Percentiles rank a stretch among this genome's conserved stretches.
These are phyloP conservation scores for Galagoides demidoff DNA, from an alignment of 2,797 vertebrate species.

Conservation along the genomic window DNA sequence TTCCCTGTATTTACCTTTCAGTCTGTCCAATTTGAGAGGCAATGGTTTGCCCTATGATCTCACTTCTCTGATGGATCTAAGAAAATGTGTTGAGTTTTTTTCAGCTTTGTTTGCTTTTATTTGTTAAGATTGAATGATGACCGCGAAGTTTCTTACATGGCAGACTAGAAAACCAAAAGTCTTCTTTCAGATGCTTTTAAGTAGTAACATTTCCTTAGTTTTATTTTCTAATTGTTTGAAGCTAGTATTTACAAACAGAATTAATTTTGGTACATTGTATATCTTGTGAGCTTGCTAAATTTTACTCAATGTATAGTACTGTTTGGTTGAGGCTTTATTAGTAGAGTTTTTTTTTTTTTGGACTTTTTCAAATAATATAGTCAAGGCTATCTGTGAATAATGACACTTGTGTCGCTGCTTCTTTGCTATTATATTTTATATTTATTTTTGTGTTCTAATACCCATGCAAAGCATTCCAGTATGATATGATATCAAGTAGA, in stretches of 20 bases:
- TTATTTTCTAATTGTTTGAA: neutral
- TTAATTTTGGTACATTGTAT: neutral
- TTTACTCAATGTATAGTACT: neutral
- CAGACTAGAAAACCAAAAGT: neutral
- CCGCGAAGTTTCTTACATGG: neutral
- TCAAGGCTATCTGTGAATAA: neutral
- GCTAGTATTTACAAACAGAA: neutral
- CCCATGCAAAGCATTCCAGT: neutral
- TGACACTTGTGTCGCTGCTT: neutral
- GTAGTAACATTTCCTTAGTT: neutral
- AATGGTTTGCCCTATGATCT: neutral
- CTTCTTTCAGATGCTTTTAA: neutral
- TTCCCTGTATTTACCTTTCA: neutral
- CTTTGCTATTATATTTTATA: neutral
- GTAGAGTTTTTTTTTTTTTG: neutral
- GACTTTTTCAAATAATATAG: neutral
- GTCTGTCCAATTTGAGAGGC: neutral
- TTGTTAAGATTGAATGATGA: neutral
- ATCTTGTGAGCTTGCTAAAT: neutral
- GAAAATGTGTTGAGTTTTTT: neutral
- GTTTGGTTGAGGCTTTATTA: constrained; percentile 39
- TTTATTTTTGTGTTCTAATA: neutral
- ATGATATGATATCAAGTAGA: neutral
- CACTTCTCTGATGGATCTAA: neutral
- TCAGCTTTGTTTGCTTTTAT: neutral